Evolutionary conservation across 2,797 vertebrate genomes (phyloP), one percentile per base, ranked within the genome.

Genomic region (Mormyrops attenuatus): DNA sequence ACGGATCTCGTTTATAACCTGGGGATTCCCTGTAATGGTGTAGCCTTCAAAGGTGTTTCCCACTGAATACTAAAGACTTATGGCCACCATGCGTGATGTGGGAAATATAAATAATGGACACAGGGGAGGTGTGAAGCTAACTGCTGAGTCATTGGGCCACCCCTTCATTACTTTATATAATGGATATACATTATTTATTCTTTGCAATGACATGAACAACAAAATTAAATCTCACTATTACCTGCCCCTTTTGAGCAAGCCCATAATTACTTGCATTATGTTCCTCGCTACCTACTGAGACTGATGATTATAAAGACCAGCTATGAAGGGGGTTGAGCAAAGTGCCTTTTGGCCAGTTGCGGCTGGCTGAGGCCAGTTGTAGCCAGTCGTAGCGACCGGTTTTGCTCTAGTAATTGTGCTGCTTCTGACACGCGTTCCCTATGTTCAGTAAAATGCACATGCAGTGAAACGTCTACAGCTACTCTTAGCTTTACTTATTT

Each of bases 271-370:
- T 49, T 8, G 4, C 20, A 22, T 44, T 49, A 38, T 34, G 8
- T 84, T 22, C 80, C 80, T n/a, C 7, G 11, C 44, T 49, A 84
- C 80, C 47, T 49, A 44, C 17, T 49, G 47, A 84, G 80, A 84
- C 80, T 38, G 66, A 84, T 44, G 80, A 22, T 84, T n/a, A 84
- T 84, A 49, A 84, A 84, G 80, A 49, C 20, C 80, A 84, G 80
- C 47, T 22, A 49, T 22, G 80, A 49, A 49, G 38, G 47, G 47
- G 41, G 7, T 4, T n/a, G 7, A 13, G 17, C n/a, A 9, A 22
- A 84, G 9, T 49, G 47, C 47, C 47, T 84, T 11, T 47, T n/a
- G 80, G 41, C 20, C n/a, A 0, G 44, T 47, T 41, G 5, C 1
- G 2, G 3, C 77, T 20, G 47, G 38, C n/a, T 22, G 6, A 44